A percentile compares a stretch with the other conserved stretches of the same genome.
These are phyloP conservation scores for Tetragnatha montana DNA, from an alignment of 2,888 invertebrate genomes.

Conservation along the genomic window DNA sequence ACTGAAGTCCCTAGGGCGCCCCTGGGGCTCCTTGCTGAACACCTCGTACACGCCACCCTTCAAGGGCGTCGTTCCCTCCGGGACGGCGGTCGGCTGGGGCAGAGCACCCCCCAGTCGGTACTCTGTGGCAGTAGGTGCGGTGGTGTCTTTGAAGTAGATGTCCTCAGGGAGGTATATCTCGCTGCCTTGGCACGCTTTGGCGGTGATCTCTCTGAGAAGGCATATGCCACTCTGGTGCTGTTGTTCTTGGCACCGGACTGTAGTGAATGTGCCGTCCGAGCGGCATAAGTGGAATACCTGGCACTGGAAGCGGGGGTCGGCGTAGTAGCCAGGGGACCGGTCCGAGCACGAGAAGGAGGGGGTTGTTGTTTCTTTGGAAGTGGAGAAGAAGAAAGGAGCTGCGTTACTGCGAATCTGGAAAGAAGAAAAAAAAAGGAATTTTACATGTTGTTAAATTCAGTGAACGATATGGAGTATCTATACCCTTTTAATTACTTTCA, in stretches of 20 bases:
- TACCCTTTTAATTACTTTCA: too few relatives aligned
- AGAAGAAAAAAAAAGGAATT: not conserved
- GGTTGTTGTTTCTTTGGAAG: not conserved
- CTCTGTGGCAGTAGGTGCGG: constrained; percentile 57
- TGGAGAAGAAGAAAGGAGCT: not conserved
- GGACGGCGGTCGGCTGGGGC: constrained; percentile 7
- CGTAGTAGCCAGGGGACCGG: constrained; percentile 68
- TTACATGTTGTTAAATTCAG: too few relatives aligned
- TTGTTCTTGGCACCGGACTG: constrained; percentile 42
- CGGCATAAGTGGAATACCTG: constrained; percentile 71
- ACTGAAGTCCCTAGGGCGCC: constrained; percentile 55
- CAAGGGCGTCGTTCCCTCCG: constrained; percentile 47
- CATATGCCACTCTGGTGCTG: constrained; percentile 57
- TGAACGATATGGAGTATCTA: too few relatives aligned
- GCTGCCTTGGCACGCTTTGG: constrained; percentile 41
- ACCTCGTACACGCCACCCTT: constrained; percentile 49
- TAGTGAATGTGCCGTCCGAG: constrained; percentile 53
- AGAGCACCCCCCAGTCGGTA: constrained; percentile 47
- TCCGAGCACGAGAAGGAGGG: constrained; percentile 56
- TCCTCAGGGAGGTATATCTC: constrained; percentile 59
- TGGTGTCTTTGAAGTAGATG: constrained; percentile 47
- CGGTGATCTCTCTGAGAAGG: constrained; percentile 41
- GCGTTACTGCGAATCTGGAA: constrained; percentile 18
- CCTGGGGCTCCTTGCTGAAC: constrained; percentile 52
- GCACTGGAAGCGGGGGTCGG: constrained; percentile 67